Evolutionary conservation across 1,140 invertebrate genomes (phyloP).

Genomic region (Colletes latitarsis): DNA sequence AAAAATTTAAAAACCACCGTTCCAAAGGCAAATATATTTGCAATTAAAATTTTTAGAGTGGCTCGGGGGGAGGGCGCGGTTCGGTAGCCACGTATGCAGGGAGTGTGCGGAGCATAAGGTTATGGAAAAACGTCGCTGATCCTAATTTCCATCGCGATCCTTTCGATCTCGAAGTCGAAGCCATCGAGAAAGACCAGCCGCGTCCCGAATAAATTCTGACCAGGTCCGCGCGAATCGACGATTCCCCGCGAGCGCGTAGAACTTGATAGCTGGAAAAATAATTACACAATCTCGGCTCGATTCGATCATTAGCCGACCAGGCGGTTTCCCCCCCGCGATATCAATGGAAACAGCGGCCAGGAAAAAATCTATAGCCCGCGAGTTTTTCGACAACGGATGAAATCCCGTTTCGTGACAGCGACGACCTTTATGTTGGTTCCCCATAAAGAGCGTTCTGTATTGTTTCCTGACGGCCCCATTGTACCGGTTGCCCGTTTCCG

Average conservation of each 20-base stretch:
- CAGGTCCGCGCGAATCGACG: neutral
- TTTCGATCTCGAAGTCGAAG: too few relatives aligned
- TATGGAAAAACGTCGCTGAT: too few relatives aligned
- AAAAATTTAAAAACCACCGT: too few relatives aligned
- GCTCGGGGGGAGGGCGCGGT: too few relatives aligned
- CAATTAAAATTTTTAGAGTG: too few relatives aligned
- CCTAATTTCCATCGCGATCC: too few relatives aligned
- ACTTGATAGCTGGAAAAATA: slow-evolving; percentile 9
- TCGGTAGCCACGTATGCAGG: too few relatives aligned
- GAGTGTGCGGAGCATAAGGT: too few relatives aligned
- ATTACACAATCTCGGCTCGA: neutral
- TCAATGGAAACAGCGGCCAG: neutral
- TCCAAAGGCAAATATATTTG: too few relatives aligned
- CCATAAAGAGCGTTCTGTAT: slow-evolving; percentile 46
- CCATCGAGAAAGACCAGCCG: too few relatives aligned
- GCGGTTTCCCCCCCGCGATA: neutral
- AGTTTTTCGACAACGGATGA: slow-evolving; percentile 41
- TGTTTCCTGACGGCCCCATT: slow-evolving; percentile 53
- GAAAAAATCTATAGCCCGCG: slow-evolving; percentile 2
- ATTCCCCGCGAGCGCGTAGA: neutral
- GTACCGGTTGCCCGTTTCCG: slow-evolving; percentile 18
- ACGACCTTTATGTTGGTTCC: slow-evolving; percentile 25
- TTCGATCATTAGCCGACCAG: neutral
- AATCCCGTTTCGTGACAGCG: slow-evolving; percentile 51
- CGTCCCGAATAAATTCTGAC: neutral